phyloP scores from a whole-genome alignment of 2,888 invertebrate species.

The Nebria brevicollis region DNA sequence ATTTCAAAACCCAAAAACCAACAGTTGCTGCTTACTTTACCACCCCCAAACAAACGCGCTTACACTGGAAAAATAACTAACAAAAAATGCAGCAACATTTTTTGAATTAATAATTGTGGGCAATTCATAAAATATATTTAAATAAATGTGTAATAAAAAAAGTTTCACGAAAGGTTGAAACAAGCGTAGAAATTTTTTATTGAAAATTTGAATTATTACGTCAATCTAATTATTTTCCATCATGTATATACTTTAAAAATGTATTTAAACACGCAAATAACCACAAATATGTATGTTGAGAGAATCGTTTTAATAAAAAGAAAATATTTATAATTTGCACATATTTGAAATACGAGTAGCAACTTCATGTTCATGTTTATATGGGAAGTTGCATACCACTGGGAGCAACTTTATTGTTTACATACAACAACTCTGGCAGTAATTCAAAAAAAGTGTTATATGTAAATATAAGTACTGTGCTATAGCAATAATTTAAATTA shows the following conservation, averaged over 20 bases:
- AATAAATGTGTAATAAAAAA: too few relatives aligned
- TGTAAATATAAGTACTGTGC: not conserved
- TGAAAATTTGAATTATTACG: too few relatives aligned
- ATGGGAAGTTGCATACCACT: not conserved
- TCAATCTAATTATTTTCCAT: too few relatives aligned
- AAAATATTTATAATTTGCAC: not conserved
- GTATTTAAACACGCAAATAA: too few relatives aligned
- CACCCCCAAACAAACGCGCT: not conserved
- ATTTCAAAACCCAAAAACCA: not conserved
- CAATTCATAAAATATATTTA: too few relatives aligned
- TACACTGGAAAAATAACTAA: too few relatives aligned
- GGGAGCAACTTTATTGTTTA: not conserved
- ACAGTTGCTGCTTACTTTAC: not conserved
- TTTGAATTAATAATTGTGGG: too few relatives aligned
- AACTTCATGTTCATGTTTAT: not conserved
- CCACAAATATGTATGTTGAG: too few relatives aligned
- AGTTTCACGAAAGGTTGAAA: too few relatives aligned
- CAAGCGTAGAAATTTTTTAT: too few relatives aligned
- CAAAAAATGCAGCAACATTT: too few relatives aligned
- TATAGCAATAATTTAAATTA: not conserved
- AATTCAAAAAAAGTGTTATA: slow-evolving; percentile 6
- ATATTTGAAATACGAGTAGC: not conserved
- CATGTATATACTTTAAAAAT: too few relatives aligned
- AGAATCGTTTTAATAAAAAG: not conserved
- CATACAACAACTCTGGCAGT: not conserved